Evolutionary conservation across 2,113 vertebrate genomes (phyloP), one percentile per base, ranked within the genome.

Genomic region (Rhizomys pruinosus): DNA sequence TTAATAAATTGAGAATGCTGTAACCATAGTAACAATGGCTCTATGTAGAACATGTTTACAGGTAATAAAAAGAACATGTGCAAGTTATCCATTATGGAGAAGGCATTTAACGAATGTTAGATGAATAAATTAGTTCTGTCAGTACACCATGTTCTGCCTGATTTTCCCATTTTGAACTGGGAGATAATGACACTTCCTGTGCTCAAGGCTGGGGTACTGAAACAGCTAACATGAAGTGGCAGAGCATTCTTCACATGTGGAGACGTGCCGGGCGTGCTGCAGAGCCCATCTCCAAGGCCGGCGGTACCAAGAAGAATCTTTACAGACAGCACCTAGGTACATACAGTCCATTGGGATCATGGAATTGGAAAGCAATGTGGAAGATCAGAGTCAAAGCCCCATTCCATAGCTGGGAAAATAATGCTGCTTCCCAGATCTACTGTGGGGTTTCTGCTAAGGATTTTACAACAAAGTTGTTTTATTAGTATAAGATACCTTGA

Each of bases 301-400:
- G 44, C 81, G 71, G 39, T 10, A 55, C 61, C 69, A 78, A 88
- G 25, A 27, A 68, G 22, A 74, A 5, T 80, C 8, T 34, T 10
- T 34, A 29, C 55, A 89, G 71, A 66, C 9, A 68, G 59, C 72
- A 44, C 25, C 39, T 84, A 16, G 42, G 15, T 74, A 93, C 2
- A 72, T 74, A 93, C 2, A 72, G 59, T 61, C 42, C 55, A 42
- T 63, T 39, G 68, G 68, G 10, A 73, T 68, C 29, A 82, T 7
- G 20, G 55, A 59, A 42, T 2, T 69, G 19, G 73, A 94, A 95
- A 76, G 34, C 61, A 55, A 25, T 22, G 27, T 52, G 27, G 32
- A 90, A 92, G 82, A 61, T 90, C 82, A 81, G 73, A 84, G 39
- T 95, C 78, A 85, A 92, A 92, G 61, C 78, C 57, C 57, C 81